Evolutionary conservation across 2,113 vertebrate genomes (phyloP), one percentile per base, ranked within the genome.

Genomic region (Turnix velox): DNA sequence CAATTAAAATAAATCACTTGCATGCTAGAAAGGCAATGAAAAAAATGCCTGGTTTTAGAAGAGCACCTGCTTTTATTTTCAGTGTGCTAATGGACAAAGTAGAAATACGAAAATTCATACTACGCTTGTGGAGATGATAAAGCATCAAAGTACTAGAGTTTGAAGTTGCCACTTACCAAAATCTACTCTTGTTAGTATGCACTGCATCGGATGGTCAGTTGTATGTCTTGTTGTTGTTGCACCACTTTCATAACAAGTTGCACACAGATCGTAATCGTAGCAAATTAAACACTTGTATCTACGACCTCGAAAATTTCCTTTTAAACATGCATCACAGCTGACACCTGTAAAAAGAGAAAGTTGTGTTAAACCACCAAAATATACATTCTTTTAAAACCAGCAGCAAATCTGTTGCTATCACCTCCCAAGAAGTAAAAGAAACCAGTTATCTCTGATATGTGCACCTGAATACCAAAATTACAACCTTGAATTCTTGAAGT

Each of bases 191-290:
- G 99, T 99, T 98, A 99, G 98, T 98, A 99, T 99, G 98, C 99
- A 99, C 99, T 99, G 99, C 99, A 99, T 99, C 92, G 99, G 99
- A 97, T 99, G 99, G 97, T 99, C 99, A 97, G 99, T 99, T 94
- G 99, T 99, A 96, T 99, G 99, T 96, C 99, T 98, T 14, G 99
- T 99, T 6, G 99, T 99, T 0, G 99, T 99, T 96, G 99, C 99
- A 94, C 99, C 99, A 97, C 99, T 99, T 96, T 99, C 99, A 98
- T 99, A 99, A 99, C 99, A 99, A 97, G 99, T 99, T 62, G 99
- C 99, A 72, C 99, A 99, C 86, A 99, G 82, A 98, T 99, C 99
- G 98, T 99, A 99, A 98, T 99, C 99, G 98, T 99, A 99, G 98
- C 99, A 99, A 97, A 99, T 99, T 98, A 99, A 99, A 98, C 99